Evolutionary conservation across 2,113 vertebrate genomes (phyloP), one percentile per base, ranked within the genome.

Genomic region (Leptocoma aspasia): DNA sequence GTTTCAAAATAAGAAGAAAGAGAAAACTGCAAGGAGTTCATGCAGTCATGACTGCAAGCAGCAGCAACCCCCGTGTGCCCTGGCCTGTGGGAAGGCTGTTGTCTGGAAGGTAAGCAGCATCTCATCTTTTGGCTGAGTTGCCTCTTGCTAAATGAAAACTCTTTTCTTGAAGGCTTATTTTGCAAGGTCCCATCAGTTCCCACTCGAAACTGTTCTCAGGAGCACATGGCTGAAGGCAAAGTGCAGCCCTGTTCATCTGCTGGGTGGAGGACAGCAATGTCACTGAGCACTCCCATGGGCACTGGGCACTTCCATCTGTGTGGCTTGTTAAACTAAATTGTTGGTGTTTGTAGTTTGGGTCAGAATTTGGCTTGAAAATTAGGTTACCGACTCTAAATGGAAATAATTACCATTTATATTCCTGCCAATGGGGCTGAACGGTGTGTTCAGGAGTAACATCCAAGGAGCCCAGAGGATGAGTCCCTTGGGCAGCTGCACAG

Each of bases 191-290:
- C 21, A 33, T 78, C 39, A 3, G 39, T 59, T 91, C 21, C 35
- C 22, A 2, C 19, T 64, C 4, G 0, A 26, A 75, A 7, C 33
- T 39, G 10, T 27, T 91, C 1, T 1, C 23, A 42, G 8, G 1
- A 59, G 35, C 66, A 31, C 22, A 9, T 0, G 7, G 0, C 11
- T 41, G 37, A 54, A 79, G 60, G 19, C 18, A 31, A 61, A 13
- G 20, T 54, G n/a, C 23, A 54, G 44, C 24, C 39, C 28, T 42
- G 39, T 45, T 33, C 7, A 11, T 47, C 27, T 20, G 12, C 21
- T 35, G 69, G 17, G 5, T 8, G 26, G 41, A n/a, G n/a, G 22
- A 8, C 4, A 15, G n/a, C 44, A 24, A 2, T 41, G 50, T 16
- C 31, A 16, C 8, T 42, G 27, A 49, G 30, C 57, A 30, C 22